Evolutionary conservation across 1,140 invertebrate genomes (phyloP).

Genomic region (Dendrolimus punctatus): DNA sequence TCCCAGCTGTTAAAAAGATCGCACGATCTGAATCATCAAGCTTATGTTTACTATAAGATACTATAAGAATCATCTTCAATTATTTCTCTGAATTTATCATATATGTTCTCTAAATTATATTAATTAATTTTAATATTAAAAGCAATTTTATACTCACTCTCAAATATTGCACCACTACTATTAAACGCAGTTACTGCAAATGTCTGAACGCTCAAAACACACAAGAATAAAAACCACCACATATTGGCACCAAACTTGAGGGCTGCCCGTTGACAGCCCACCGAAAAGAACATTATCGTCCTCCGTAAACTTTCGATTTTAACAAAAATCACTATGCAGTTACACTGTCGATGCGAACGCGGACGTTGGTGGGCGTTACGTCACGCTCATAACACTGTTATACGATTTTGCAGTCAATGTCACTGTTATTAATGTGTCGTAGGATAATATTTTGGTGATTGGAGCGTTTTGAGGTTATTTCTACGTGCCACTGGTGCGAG

Average conservation of each 20-base stretch:
- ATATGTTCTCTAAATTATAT: too few relatives aligned
- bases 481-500: constrained; percentile 63
- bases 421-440: constrained; percentile 38
- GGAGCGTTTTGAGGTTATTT: constrained; percentile 63
- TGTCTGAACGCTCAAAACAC: constrained; percentile 50
- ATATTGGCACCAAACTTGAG: constrained; percentile 62
- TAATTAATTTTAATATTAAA: too few relatives aligned
- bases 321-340: constrained; percentile 40
- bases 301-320: constrained; percentile 59
- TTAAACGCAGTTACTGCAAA: constrained; percentile 44
- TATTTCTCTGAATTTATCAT: too few relatives aligned
- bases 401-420: constrained; percentile 28
- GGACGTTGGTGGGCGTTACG: constrained; percentile 18
- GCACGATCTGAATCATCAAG: constrained; percentile 5
- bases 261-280: constrained; percentile 66
- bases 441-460: constrained; percentile 48
- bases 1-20: constrained; percentile 16
- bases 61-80: too few relatives aligned
- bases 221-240: constrained; percentile 63
- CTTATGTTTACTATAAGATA: too few relatives aligned
- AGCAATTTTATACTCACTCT: constrained; percentile 31
- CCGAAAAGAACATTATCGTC: constrained; percentile 56
- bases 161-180: constrained; percentile 28
- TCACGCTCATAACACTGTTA: constrained; percentile 32
- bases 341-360: constrained; percentile 31